These are phyloP conservation scores for roundworm (Caenorhabditis elegans) DNA, from an alignment of 1,140 invertebrate genomes.

Conservation along the genomic window DNA sequence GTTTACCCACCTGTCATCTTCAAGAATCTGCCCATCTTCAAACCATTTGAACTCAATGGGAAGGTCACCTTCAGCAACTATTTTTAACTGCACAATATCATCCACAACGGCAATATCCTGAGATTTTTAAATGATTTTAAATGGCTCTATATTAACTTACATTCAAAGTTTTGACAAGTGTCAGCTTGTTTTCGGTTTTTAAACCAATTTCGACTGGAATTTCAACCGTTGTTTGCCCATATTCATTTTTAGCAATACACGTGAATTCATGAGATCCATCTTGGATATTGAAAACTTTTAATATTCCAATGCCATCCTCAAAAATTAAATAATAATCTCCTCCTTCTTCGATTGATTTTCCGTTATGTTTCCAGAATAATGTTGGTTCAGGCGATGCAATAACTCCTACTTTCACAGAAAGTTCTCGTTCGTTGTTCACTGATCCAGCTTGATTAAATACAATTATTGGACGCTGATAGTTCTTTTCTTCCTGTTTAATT, in stretches of 20 bases:
- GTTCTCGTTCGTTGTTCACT: not conserved
- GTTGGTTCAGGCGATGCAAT: conserved; percentile 12
- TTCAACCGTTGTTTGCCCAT: not conserved
- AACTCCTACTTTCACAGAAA: conserved; percentile 16
- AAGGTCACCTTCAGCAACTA: not conserved
- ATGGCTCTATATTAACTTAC: not conserved
- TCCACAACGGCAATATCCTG: not conserved
- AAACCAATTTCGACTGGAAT: not conserved
- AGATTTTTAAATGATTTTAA: not conserved
- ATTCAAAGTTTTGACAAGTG: not conserved
- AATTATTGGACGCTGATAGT: not conserved
- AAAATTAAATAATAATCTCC: not conserved
- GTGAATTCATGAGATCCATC: not conserved
- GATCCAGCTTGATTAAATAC: not conserved
- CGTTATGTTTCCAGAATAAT: conserved; percentile 11
- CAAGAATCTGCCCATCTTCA: not conserved
- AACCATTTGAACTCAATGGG: not conserved
- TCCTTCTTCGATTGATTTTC: not conserved
- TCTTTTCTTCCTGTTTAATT: not conserved
- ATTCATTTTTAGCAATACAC: not conserved
- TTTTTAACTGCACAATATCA: not conserved
- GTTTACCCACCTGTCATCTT: not conserved
- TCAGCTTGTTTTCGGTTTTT: not conserved
- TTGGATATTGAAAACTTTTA: conserved; percentile 9
- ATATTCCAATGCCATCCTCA: conserved; percentile 31